Conservation (phyloP, 2,113 vertebrate genomes). For the Meles meles region DNA sequence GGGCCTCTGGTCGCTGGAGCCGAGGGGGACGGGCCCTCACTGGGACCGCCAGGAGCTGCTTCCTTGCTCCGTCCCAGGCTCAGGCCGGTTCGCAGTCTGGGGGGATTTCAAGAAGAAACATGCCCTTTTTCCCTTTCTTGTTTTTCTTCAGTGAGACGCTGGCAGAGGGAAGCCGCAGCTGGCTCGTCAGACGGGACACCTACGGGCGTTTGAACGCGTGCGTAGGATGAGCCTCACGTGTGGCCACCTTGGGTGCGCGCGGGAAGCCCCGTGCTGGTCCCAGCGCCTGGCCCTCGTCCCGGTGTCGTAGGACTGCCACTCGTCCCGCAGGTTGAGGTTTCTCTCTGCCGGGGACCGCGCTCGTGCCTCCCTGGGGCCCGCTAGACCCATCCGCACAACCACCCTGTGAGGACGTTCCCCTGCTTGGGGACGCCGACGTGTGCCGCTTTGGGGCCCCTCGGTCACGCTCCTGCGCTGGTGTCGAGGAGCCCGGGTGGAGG, state of each 20-base stretch:
- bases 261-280: not conserved
- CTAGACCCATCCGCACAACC: fast-evolving
- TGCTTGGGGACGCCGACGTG: fast-evolving
- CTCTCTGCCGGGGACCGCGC: fast-evolving
- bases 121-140: fast-evolving
- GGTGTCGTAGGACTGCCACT: fast-evolving
- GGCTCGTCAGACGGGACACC: fast-evolving
- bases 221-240: fast-evolving
- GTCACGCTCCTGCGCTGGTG: fast-evolving
- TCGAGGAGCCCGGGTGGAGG: not conserved
- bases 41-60: not conserved
- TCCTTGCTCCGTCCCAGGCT: fast-evolving
- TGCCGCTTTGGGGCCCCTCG: fast-evolving
- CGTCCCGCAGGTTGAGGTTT: fast-evolving
- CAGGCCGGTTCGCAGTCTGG: fast-evolving
- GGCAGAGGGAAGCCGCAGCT: not conserved
- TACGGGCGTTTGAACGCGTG: fast-evolving
- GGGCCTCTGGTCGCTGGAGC: fast-evolving
- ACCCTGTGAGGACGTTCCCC: fast-evolving
- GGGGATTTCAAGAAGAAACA: too few relatives aligned
- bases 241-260: not conserved
- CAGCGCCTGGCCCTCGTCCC: fast-evolving
- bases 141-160: not conserved
- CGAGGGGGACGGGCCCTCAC: not conserved
- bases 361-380: fast-evolving